Conservation (phyloP, 2,888 invertebrate genomes). For the Pseudanteris insignis region DNA sequence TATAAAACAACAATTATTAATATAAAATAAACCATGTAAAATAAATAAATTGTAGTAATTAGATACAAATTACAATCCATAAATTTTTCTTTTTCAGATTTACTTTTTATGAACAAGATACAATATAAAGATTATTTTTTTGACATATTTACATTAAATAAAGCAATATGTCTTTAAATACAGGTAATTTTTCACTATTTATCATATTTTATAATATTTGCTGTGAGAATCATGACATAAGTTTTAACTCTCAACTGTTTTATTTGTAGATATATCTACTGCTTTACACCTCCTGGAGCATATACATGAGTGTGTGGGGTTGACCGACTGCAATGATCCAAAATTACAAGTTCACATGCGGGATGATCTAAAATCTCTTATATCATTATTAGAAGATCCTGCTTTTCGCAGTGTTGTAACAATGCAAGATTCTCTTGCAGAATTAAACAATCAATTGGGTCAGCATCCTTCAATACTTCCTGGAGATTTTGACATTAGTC, state of each 20-base stretch:
- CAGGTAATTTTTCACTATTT: conserved; percentile 43
- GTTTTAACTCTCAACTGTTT: too few relatives aligned
- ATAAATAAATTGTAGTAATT: too few relatives aligned
- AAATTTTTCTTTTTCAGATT: conserved; percentile 8
- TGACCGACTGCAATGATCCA: conserved; percentile 85
- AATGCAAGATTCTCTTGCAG: conserved; percentile 88
- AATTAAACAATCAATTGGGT: conserved; percentile 85
- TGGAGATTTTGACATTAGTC: conserved; percentile 91
- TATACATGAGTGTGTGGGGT: conserved; percentile 85
- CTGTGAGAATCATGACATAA: not conserved
- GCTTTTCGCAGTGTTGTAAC: conserved; percentile 90
- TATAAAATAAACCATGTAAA: too few relatives aligned
- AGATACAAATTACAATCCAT: too few relatives aligned
- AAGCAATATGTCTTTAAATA: conserved; percentile 51
- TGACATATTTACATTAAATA: too few relatives aligned
- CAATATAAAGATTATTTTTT: conserved; percentile 4
- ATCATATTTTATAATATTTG: not conserved
- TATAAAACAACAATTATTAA: too few relatives aligned
- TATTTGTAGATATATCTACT: conserved; percentile 79
- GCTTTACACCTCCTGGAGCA: conserved; percentile 89
- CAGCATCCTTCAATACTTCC: conserved; percentile 93
- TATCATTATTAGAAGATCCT: conserved; percentile 87
- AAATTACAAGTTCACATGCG: conserved; percentile 79
- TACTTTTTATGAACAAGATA: conserved; percentile 12
- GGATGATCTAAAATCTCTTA: conserved; percentile 83